Evolutionary conservation across 2,113 vertebrate genomes (phyloP), one percentile per base, ranked within the genome.

Genomic region (Panthera tigris): DNA sequence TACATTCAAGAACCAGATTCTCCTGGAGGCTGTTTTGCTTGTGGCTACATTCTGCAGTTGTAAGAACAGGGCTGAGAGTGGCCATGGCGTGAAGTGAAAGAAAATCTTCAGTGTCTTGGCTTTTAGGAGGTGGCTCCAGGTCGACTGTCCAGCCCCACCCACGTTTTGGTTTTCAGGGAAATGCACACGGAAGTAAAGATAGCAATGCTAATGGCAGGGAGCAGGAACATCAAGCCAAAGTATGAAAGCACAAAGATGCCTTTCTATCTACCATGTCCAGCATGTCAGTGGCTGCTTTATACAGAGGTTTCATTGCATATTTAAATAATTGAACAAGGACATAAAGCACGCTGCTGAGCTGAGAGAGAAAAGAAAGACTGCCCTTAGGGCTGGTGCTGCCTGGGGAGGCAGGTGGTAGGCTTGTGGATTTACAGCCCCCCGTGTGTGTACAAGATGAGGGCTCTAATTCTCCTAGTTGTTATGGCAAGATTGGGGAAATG

Each of bases 381-480:
- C 78, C 86, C 89, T 27, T 29, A 82, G 96, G 94, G 52, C 90
- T 50, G 0, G 33, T 82, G 55, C 50, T 80, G 78, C 87, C 95
- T 25, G n/a, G 1, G 80, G 8, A 10, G 13, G 84, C 85, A 48
- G n/a, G 52, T 25, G 11, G 55, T n/a, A 41, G 25, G 86, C 79
- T 36, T 71, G 23, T 68, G 98, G 98, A 99, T 97, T 99, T 99
- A 99, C 89, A 96, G 97, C 55, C 94, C 92, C 63, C 0, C 0
- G 9, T 69, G 90, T 96, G 96, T 98, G 98, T 98, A 98, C 78
- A 95, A 98, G 98, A 98, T 97, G 98, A 98, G 45, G 88, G 95
- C 95, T 97, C 98, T 98, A 98, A 99, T 98, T 98, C 97, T 97
- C 89, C 76, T 3, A 6, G 39, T 90, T 97, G 85, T 98, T 98